Percentiles rank a stretch among this genome's conserved stretches.
phyloP scores from a whole-genome alignment of 2,113 vertebrate genomes.

The Cercopithecus mona region DNA sequence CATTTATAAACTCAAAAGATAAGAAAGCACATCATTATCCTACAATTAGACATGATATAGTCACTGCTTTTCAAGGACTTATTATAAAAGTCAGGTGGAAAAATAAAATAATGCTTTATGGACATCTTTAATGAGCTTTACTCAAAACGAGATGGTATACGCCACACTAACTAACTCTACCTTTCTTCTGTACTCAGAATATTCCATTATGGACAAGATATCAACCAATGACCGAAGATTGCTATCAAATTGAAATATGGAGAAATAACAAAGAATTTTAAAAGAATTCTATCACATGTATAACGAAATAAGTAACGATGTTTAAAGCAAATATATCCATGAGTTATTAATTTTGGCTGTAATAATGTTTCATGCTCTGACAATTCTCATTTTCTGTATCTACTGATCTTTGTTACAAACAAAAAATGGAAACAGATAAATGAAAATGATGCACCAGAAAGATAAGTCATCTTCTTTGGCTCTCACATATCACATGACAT shows the following conservation, averaged over 20 bases:
- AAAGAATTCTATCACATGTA: not conserved
- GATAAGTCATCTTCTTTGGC: not conserved
- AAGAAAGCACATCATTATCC: not conserved
- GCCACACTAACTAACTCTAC: not conserved
- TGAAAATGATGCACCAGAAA: not conserved
- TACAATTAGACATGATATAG: not conserved
- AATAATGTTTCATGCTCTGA: not conserved
- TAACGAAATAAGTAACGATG: not conserved
- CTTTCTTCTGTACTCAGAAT: not conserved
- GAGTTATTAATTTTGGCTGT: not conserved
- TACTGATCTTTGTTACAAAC: not conserved
- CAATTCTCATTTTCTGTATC: not conserved
- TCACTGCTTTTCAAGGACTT: not conserved
- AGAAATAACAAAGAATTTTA: not conserved
- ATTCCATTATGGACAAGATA: not conserved
- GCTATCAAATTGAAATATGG: not conserved
- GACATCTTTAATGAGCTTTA: not conserved
- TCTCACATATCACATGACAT: not conserved
- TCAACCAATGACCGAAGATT: not conserved
- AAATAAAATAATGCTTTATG: not conserved
- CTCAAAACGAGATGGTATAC: not conserved
- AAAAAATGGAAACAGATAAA: not conserved
- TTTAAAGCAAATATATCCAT: not conserved
- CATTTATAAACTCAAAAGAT: not conserved
- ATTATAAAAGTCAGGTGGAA: not conserved